Evolutionary conservation across 1,140 invertebrate species (phyloP).

Genomic region (Acyrthosiphon pisum): DNA sequence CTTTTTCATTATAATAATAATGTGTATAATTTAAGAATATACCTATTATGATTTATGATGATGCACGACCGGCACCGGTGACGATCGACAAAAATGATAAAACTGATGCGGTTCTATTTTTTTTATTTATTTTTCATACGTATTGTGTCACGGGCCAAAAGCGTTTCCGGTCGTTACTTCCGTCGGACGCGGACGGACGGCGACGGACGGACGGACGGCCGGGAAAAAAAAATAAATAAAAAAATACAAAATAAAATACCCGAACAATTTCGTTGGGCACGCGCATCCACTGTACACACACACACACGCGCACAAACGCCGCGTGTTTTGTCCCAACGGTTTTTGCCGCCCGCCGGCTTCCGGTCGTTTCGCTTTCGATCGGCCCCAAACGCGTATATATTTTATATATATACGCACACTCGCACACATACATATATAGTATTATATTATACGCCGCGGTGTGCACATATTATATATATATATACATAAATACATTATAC

Average conservation of each 20-base stretch:
- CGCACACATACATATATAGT: neutral
- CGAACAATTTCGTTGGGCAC: slow-evolving; percentile 41
- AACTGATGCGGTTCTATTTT: neutral
- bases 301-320: neutral
- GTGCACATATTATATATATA: neutral
- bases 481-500: neutral
- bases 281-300: neutral
- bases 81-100: slow-evolving; percentile 30
- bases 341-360: slow-evolving; percentile 35
- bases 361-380: slow-evolving; percentile 49
- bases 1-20: neutral
- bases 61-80: neutral
- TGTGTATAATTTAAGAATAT: neutral
- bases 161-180: slow-evolving; percentile 47
- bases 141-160: slow-evolving; percentile 33
- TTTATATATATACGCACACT: too few relatives aligned
- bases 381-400: neutral
- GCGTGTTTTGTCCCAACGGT: slow-evolving; percentile 44
- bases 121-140: neutral
- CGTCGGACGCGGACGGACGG: slow-evolving; percentile 21
- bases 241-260: slow-evolving; percentile 12
- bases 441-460: neutral
- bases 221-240: slow-evolving; percentile 20
- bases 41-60: too few relatives aligned
- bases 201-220: neutral